These are phyloP conservation scores for Pantherophis alleghaniensis DNA, from an alignment of 2,797 vertebrate genomes.

Conservation along the genomic window DNA sequence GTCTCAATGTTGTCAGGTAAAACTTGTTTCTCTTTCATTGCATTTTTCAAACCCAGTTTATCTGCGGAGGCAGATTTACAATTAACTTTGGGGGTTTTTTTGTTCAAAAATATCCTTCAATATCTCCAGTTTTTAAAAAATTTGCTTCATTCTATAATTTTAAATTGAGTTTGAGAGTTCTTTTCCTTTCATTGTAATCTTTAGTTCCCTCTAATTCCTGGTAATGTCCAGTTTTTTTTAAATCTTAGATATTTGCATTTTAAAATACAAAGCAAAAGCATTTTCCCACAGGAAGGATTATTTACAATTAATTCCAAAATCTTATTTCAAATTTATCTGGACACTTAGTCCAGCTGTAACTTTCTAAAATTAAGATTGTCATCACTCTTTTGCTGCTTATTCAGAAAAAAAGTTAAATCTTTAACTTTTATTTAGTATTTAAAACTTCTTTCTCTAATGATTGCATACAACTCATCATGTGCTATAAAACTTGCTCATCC, in stretches of 20 bases:
- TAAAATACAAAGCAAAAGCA: neutral
- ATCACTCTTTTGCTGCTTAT: neutral
- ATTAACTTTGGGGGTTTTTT: neutral
- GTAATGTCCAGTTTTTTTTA: neutral
- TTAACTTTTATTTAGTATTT: neutral
- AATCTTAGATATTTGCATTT: neutral
- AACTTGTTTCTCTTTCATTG: neutral
- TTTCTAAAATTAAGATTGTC: neutral
- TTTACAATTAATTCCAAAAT: neutral
- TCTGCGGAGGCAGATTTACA: neutral
- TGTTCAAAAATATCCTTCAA: neutral
- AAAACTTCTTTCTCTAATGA: neutral
- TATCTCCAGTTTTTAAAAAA: neutral
- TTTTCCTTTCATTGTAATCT: neutral
- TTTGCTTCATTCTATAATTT: neutral
- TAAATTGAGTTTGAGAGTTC: neutral
- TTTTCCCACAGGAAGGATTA: neutral
- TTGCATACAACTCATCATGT: neutral
- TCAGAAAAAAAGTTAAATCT: neutral
- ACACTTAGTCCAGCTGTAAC: neutral
- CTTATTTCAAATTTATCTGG: neutral
- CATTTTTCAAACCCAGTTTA: neutral
- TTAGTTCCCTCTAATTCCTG: neutral
- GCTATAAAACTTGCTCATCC: neutral
- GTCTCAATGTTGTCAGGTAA: neutral